phyloP scores from a whole-genome alignment of 2,797 vertebrate species.

The Halcyon chelicuti region DNA sequence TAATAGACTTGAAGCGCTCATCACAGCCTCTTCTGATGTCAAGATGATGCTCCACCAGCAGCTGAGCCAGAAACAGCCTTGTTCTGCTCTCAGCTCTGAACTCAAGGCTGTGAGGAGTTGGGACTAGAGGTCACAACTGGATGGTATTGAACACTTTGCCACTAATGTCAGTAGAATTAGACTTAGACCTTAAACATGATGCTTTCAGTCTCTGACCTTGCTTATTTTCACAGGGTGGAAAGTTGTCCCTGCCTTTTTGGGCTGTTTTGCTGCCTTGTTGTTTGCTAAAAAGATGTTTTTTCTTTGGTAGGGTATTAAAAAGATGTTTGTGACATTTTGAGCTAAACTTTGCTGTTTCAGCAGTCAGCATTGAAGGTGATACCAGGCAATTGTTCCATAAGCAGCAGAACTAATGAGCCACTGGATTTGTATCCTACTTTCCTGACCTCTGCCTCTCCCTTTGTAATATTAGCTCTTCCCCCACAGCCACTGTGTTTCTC shows the following conservation, averaged over 20 bases:
- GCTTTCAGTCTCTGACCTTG: background rate
- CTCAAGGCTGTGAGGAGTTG: background rate
- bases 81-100: background rate
- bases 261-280: background rate
- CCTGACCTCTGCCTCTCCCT: slow-evolving; percentile 3
- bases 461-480: background rate
- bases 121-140: background rate
- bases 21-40: background rate
- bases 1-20: background rate
- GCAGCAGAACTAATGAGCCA: slow-evolving; percentile 37
- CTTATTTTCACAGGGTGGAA: background rate
- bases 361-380: background rate
- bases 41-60: background rate
- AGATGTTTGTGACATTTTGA: background rate
- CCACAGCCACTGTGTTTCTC: background rate
- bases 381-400: background rate
- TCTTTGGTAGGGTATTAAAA: background rate
- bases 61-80: background rate
- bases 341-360: slow-evolving; percentile 52
- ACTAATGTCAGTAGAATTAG: background rate
- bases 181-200: background rate
- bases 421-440: slow-evolving; percentile 17
- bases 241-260: background rate
- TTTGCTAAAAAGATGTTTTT: background rate
- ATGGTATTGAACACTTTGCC: background rate